phyloP scores from a whole-genome alignment of 2,888 invertebrate genomes.

The Yponomeuta cagnagella region DNA sequence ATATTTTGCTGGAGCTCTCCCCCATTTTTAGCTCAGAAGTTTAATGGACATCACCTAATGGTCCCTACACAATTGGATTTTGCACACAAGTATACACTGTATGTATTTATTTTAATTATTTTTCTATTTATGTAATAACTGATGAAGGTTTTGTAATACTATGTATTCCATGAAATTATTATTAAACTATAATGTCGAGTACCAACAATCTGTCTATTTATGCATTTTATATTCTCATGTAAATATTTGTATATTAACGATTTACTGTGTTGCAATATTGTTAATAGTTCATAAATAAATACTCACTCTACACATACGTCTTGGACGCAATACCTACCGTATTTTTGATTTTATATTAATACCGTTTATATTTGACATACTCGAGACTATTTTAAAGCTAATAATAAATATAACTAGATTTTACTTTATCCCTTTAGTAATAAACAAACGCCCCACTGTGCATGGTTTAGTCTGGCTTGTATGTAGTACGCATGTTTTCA shows the following conservation, averaged over 20 bases:
- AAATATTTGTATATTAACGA: neutral
- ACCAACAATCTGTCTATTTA: neutral
- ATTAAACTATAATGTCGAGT: neutral
- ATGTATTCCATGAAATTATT: neutral
- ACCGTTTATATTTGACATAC: too few relatives aligned
- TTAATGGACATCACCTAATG: neutral
- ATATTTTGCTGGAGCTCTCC: too few relatives aligned
- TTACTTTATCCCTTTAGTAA: neutral
- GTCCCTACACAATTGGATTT: too few relatives aligned
- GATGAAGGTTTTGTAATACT: neutral
- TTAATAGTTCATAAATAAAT: neutral
- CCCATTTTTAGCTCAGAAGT: too few relatives aligned
- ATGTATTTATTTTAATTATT: neutral
- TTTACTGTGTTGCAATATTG: neutral
- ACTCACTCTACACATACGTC: too few relatives aligned
- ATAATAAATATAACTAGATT: neutral
- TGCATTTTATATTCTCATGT: neutral
- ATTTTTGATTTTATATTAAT: too few relatives aligned
- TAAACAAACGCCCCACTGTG: neutral
- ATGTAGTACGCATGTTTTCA: conserved; percentile 74
- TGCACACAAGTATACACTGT: too few relatives aligned
- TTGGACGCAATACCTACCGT: too few relatives aligned
- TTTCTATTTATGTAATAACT: neutral
- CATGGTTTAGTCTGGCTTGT: conserved; percentile 32
- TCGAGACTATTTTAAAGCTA: too few relatives aligned